These are phyloP conservation scores for Ptilonorhynchus violaceus DNA, from an alignment of 2,113 vertebrate species.

Conservation along the genomic window DNA sequence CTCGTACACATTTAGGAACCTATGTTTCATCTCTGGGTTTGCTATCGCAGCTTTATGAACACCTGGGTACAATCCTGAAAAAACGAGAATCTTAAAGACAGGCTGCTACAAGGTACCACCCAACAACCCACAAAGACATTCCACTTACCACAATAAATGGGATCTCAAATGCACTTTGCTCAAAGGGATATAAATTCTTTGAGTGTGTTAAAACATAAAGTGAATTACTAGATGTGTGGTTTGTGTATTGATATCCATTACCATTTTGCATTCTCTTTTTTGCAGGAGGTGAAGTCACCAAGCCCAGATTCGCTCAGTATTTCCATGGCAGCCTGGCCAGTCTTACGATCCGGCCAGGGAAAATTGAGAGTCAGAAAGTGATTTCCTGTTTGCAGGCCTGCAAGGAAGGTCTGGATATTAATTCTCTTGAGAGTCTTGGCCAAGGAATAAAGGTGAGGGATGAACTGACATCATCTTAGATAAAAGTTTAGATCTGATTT, in stretches of 20 bases:
- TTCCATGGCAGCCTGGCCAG: constrained; percentile 94
- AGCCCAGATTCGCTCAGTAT: constrained; percentile 92
- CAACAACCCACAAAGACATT: neutral
- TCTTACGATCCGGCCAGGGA: constrained; percentile 92
- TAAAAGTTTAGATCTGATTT: constrained; percentile 41
- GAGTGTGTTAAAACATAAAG: neutral
- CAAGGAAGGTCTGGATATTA: constrained; percentile 97
- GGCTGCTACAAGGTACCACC: neutral
- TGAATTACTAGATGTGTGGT: neutral
- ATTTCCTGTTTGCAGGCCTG: constrained; percentile 98
- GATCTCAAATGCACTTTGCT: neutral
- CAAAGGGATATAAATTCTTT: neutral
- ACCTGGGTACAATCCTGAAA: neutral
- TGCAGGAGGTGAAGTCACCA: constrained; percentile 91
- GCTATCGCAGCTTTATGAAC: neutral
- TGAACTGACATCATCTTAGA: constrained; percentile 7
- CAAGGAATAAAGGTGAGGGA: constrained; percentile 90
- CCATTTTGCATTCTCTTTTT: neutral
- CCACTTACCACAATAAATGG: neutral
- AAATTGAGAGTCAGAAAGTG: constrained; percentile 95
- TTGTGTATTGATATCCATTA: neutral
- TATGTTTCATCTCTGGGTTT: neutral
- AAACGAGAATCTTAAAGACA: neutral
- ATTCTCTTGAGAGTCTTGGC: constrained; percentile 90
- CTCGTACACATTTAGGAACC: neutral